Base-by-base conservation (phyloP, 2,888 invertebrate genomes). In the Drosophila birchii region DNA sequence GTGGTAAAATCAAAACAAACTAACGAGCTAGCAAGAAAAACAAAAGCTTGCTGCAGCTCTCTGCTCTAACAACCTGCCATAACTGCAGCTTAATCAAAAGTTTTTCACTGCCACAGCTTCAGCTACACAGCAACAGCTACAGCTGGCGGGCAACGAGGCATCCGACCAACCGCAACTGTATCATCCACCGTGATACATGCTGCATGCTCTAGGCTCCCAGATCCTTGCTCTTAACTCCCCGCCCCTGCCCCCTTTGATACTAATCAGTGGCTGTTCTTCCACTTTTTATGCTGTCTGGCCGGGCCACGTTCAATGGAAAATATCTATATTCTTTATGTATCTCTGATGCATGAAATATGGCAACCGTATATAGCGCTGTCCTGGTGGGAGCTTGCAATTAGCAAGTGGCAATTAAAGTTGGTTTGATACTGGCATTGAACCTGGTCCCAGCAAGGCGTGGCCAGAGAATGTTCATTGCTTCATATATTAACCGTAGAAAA, bases 31-130 rank as follows among this genome's bases (percentile, higher is more conserved):
- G 73, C 82, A 79, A 86, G 86, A 79, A 85, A 86, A 86, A 86
- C 86, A 86, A 86, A 81, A 77, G 81, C 75, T 67, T 71, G 78
- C 76, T 75, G 72, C 86, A 80, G 34, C 57, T 51, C 69, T 57
- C 23, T 57, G 64, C 59, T 66, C 69, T 78, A 81, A 86, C 79
- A 88, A 84, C 84, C 85, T 86, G 82, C 80, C 84, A 90, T 90
- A 90, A 90, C 90, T 89, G 90, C 85, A 86, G 90, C 90, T 90
- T 91, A 91, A 91, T 91, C 91, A 91, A 91, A 91, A 91, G 90
- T 91, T 91, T 91, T 90, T 75, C 80, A 76, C 79, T 78, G 76
- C 56, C 43, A 57, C 66, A 45, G 64, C 58, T 55, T 38, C 54
- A 41, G 68, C 47, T n/a, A 11, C 34, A 44, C 26, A 43, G 59